A percentile compares a stretch with the other conserved stretches of the same genome.
phyloP scores from a whole-genome alignment of 2,113 vertebrate genomes.

The Arvicanthis niloticus region DNA sequence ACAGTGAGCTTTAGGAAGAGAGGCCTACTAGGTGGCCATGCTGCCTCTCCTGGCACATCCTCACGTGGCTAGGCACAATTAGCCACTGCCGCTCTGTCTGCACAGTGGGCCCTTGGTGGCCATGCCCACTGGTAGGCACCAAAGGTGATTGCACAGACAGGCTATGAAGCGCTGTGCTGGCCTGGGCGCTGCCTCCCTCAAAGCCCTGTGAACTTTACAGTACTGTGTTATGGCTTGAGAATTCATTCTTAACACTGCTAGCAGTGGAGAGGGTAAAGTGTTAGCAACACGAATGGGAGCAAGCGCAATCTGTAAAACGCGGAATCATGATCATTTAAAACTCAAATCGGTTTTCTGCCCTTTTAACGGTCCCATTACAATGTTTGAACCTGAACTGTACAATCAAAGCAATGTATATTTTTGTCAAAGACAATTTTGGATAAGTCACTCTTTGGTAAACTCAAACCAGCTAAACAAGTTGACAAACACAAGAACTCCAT shows the following conservation, averaged over 20 bases:
- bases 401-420: constrained; percentile 86
- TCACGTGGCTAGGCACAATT: constrained; percentile 87
- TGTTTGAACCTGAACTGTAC: constrained; percentile 88
- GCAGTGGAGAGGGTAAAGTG: constrained; percentile 80
- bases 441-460: constrained; percentile 93
- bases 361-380: constrained; percentile 85
- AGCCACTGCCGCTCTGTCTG: constrained; percentile 78
- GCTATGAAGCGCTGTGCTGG: constrained; percentile 38
- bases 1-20: constrained; percentile 68
- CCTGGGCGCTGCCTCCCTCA: constrained; percentile 54
- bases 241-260: constrained; percentile 82
- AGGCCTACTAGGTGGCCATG: constrained; percentile 65
- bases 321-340: constrained; percentile 65
- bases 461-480: constrained; percentile 88
- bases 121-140: constrained; percentile 54
- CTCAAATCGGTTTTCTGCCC: constrained; percentile 78
- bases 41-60: constrained; percentile 77
- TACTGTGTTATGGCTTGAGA: constrained; percentile 89
- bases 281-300: constrained; percentile 75
- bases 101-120: constrained; percentile 56
- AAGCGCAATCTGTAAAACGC: constrained; percentile 66
- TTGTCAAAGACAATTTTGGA: constrained; percentile 91
- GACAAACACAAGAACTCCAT: constrained; percentile 83
- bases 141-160: neutral
- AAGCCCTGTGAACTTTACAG: constrained; percentile 82